Evolutionary conservation across 53 echinoderm and acorn worm genomes (phyloP).

Genomic region (Holothuria scabra): DNA sequence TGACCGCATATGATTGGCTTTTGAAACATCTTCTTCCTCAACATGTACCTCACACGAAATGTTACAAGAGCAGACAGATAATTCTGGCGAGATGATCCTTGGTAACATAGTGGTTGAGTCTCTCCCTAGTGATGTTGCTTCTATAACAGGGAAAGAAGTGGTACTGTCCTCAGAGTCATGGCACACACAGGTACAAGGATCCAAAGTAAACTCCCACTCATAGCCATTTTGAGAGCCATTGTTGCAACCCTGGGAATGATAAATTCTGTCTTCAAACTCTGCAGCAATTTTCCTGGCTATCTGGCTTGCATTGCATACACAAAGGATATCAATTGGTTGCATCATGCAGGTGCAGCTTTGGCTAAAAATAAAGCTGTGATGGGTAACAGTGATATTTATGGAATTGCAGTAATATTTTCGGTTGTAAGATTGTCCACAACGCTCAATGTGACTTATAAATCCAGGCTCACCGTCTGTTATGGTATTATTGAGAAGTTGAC

Average conservation of each 20-base stretch:
- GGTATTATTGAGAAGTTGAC: slow-evolving; percentile 40
- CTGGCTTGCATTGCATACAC: background rate
- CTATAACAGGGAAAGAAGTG: background rate
- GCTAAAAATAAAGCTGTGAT: slow-evolving; percentile 21
- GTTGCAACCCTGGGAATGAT: slow-evolving; percentile 19
- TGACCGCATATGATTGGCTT: background rate
- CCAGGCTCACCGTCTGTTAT: slow-evolving; percentile 13
- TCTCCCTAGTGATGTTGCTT: background rate
- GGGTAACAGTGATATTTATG: slow-evolving; percentile 51
- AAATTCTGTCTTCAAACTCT: background rate
- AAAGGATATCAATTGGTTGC: background rate
- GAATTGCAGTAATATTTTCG: slow-evolving; percentile 65
- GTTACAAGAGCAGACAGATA: background rate
- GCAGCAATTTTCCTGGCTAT: background rate
- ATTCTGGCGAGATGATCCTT: too few relatives aligned
- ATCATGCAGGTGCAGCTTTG: slow-evolving; percentile 43
- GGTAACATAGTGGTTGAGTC: too few relatives aligned
- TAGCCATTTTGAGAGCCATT: slow-evolving; percentile 8
- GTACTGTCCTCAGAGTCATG: background rate
- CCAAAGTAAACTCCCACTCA: background rate
- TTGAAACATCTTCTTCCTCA: background rate
- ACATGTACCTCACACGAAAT: background rate
- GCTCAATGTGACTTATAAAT: slow-evolving; percentile 40
- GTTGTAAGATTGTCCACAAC: slow-evolving; percentile 39
- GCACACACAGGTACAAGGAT: background rate